Evolutionary conservation across 2,888 invertebrate species (phyloP).

Genomic region (Stenurella melanura): DNA sequence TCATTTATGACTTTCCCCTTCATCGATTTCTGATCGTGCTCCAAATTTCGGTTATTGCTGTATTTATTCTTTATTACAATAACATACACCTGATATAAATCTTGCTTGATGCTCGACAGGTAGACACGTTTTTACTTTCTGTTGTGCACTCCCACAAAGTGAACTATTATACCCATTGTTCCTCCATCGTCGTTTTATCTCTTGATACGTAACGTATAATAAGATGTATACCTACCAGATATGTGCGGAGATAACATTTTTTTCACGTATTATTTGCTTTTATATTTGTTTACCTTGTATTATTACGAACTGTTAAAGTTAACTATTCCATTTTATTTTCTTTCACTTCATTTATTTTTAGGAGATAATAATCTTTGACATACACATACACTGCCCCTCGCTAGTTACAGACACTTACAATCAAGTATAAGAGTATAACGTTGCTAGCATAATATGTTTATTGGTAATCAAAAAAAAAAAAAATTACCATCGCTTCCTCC

Average conservation of each 20-base stretch:
- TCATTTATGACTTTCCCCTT: not conserved
- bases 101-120: slow-evolving; percentile 2
- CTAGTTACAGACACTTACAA: no score
- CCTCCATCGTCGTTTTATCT: not conserved
- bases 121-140: slow-evolving; percentile 2
- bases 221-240: not conserved
- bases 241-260: not conserved
- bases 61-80: not conserved
- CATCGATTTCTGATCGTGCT: not conserved
- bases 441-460: no score
- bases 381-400: not conserved
- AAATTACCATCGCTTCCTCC: no score
- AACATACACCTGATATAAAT: slow-evolving; percentile 1
- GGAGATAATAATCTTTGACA: not conserved
- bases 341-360: not conserved
- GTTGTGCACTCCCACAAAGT: slow-evolving; percentile 4
- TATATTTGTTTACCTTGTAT: not conserved
- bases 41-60: slow-evolving; percentile 4
- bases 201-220: not conserved
- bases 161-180: slow-evolving; percentile 1
- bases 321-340: not conserved
- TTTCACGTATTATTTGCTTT: not conserved
- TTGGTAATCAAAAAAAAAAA: no score
- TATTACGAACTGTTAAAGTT: not conserved
- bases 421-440: no score